These are phyloP conservation scores for Peromyscus eremicus DNA, from an alignment of 2,797 vertebrate species.

Conservation along the genomic window DNA sequence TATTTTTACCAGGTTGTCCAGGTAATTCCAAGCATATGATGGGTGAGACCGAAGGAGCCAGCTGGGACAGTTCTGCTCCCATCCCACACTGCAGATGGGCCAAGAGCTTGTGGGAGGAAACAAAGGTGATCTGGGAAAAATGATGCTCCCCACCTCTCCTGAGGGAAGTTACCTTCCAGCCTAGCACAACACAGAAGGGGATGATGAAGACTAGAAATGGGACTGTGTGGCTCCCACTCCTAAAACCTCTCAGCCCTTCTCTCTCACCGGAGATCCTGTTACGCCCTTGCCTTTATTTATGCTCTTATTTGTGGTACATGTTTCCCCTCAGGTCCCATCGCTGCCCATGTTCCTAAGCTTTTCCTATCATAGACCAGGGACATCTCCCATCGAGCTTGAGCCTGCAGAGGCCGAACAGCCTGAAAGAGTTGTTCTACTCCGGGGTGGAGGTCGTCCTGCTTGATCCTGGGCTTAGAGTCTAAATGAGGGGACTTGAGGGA, in stretches of 20 bases:
- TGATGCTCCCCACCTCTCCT: background rate
- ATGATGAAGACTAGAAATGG: background rate
- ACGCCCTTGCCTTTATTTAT: background rate
- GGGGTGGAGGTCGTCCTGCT: background rate
- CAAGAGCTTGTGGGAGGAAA: slow-evolving; percentile 2
- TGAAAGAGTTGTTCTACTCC: background rate
- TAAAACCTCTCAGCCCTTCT: background rate
- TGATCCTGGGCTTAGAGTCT: background rate
- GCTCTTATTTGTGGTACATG: background rate
- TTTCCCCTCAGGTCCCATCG: background rate
- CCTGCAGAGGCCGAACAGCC: background rate
- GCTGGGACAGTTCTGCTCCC: background rate
- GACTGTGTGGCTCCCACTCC: background rate
- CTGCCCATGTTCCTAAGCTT: background rate
- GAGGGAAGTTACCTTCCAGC: background rate
- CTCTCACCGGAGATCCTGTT: background rate
- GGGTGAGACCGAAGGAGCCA: background rate
- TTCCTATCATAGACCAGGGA: background rate
- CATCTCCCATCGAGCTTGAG: background rate
- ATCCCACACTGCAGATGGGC: background rate
- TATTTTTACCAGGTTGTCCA: slow-evolving; percentile 26
- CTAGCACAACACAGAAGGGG: background rate
- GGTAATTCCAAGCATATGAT: slow-evolving; percentile 32
- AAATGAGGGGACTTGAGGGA: background rate
- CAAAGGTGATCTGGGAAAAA: background rate